Conservation (phyloP, 2,797 vertebrate species). For the Petrocephalus sullivani region DNA sequence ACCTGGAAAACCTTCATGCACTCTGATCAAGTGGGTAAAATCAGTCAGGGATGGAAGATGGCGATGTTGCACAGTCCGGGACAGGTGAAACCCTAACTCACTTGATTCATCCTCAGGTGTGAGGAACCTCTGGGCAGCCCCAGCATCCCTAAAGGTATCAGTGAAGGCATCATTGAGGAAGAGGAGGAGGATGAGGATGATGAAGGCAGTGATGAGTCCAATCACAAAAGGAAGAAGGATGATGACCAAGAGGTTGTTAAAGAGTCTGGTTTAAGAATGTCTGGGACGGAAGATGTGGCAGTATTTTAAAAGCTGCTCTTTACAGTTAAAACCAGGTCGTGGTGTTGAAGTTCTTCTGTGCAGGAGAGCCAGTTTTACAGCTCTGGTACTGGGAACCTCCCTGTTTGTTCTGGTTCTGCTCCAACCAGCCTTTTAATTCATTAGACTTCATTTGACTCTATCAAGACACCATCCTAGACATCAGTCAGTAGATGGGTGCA, state of each 20-base stretch:
- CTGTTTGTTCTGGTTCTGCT: neutral
- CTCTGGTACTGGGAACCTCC: neutral
- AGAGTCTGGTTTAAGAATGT: neutral
- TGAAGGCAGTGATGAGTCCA: conserved; percentile 67
- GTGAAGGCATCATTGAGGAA: conserved; percentile 89
- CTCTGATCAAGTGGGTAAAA: neutral
- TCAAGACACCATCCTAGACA: neutral
- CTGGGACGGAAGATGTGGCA: neutral
- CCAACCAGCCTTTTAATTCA: neutral
- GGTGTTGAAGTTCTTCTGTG: neutral
- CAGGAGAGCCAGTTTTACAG: neutral
- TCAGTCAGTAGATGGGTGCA: neutral
- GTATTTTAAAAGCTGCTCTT: neutral
- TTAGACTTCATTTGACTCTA: neutral
- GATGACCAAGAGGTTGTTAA: conserved; percentile 80
- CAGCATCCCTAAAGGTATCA: conserved; percentile 75
- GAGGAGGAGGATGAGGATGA: conserved; percentile 75
- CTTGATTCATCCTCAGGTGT: conserved; percentile 57
- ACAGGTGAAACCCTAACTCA: conserved; percentile 10
- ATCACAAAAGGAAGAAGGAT: conserved; percentile 90
- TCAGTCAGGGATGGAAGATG: neutral
- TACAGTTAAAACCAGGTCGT: neutral
- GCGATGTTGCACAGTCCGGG: neutral
- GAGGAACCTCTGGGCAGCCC: conserved; percentile 75
- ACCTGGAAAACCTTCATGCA: neutral